These are phyloP conservation scores for Saturnia japonica DNA, from an alignment of 2,888 invertebrate species.

Conservation along the genomic window DNA sequence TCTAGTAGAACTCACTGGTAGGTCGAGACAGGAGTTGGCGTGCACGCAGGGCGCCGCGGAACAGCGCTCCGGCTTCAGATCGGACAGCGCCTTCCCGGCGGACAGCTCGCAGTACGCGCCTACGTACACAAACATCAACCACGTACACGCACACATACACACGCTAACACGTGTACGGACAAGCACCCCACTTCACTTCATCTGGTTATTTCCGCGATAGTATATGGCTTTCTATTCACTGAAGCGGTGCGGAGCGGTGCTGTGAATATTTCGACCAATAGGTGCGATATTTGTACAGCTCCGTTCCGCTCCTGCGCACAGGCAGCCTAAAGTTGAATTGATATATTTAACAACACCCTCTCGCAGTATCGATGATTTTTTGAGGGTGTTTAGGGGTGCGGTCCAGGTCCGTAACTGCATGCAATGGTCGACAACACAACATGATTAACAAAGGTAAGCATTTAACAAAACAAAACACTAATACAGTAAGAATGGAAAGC, in stretches of 20 bases:
- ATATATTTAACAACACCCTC: too few relatives aligned
- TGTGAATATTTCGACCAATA: too few relatives aligned
- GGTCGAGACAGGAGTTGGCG: conserved; percentile 83
- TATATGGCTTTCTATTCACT: too few relatives aligned
- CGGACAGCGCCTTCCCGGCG: conserved; percentile 67
- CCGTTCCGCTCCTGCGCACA: too few relatives aligned
- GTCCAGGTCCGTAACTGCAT: background rate
- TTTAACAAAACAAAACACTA: background rate
- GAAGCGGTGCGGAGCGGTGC: too few relatives aligned
- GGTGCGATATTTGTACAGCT: too few relatives aligned
- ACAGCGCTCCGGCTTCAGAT: conserved; percentile 72
- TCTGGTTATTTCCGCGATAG: too few relatives aligned
- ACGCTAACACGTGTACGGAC: background rate
- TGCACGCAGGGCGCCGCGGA: conserved; percentile 83
- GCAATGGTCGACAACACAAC: background rate
- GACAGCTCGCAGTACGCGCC: conserved; percentile 79
- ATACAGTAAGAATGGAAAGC: background rate
- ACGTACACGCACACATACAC: conserved; percentile 36
- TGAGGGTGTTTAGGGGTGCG: background rate
- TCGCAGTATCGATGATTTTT: background rate
- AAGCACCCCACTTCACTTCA: too few relatives aligned
- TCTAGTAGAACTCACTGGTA: conserved; percentile 78
- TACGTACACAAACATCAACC: conserved; percentile 50
- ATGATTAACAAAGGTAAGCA: background rate
- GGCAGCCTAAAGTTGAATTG: too few relatives aligned